phyloP scores from a whole-genome alignment of 2,113 vertebrate genomes.

The Oceanites oceanicus region DNA sequence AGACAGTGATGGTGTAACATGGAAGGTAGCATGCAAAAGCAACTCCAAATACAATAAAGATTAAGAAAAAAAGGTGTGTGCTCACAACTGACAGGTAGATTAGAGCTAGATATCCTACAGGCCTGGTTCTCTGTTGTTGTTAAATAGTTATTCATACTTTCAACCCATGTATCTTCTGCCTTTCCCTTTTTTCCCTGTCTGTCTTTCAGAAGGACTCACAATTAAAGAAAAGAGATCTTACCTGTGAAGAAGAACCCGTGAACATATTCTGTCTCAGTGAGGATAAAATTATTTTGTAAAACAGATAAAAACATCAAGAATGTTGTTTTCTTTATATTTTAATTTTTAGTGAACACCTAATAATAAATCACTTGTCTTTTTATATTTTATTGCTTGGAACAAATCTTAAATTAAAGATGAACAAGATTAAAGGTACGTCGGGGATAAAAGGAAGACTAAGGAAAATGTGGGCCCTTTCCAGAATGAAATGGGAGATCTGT shows the following conservation, averaged over 20 bases:
- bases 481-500: too few species aligned
- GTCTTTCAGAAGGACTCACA: not conserved
- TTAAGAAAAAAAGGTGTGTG: not conserved
- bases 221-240: not conserved
- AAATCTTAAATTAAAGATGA: not conserved
- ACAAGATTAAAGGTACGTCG: too few species aligned
- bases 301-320: not conserved
- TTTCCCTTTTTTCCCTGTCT: not conserved
- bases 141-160: not conserved
- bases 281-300: not conserved
- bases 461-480: too few species aligned
- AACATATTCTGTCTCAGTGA: not conserved
- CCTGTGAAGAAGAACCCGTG: not conserved
- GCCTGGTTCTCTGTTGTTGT: not conserved
- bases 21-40: not conserved
- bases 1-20: not conserved
- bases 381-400: not conserved
- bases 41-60: not conserved
- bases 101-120: not conserved
- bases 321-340: not conserved
- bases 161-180: not conserved
- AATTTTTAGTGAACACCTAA: not conserved
- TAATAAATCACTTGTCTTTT: not conserved
- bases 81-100: not conserved
- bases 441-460: too few species aligned